Percentiles rank a stretch among this genome's conserved stretches.
phyloP scores from a whole-genome alignment of 2,797 vertebrate genomes.

The Anas georgica region DNA sequence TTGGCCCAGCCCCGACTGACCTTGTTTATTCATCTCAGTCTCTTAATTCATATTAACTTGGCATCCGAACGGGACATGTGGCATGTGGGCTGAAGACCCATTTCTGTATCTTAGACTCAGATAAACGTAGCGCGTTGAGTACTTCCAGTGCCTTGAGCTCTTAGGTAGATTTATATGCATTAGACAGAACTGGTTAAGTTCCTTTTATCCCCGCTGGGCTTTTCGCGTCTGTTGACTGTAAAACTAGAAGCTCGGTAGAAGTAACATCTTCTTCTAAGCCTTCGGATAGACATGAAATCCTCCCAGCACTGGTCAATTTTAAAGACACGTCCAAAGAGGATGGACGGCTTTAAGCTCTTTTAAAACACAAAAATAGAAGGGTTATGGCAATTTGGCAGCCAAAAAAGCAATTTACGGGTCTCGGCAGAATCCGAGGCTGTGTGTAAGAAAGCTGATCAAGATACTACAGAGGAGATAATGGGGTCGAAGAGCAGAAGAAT shows the following conservation, averaged over 20 bases:
- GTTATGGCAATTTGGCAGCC: conserved; percentile 84
- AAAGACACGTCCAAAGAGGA: conserved; percentile 82
- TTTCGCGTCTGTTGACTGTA: conserved; percentile 85
- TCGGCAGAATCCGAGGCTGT: conserved; percentile 66
- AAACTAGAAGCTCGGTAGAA: conserved; percentile 80
- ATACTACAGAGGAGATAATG: conserved; percentile 79
- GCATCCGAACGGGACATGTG: conserved; percentile 73
- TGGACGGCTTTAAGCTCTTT: conserved; percentile 84
- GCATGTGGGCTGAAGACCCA: conserved; percentile 73
- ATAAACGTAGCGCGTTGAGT: conserved; percentile 69
- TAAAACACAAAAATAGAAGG: conserved; percentile 81
- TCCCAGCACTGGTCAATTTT: conserved; percentile 81
- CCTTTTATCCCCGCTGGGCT: conserved; percentile 81
- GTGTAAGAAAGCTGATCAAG: conserved; percentile 82
- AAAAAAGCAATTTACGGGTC: conserved; percentile 80
- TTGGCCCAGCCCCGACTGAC: conserved; percentile 77
- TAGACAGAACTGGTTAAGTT: conserved; percentile 84
- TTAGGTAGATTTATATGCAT: conserved; percentile 87
- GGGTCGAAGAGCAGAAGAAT: conserved; percentile 74
- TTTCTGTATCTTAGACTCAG: conserved; percentile 75
- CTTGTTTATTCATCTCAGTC: conserved; percentile 80
- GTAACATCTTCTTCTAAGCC: conserved; percentile 80
- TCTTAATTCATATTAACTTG: conserved; percentile 79
- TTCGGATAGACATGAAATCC: conserved; percentile 85
- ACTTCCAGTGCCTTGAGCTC: conserved; percentile 82